Evolutionary conservation across 2,797 vertebrate species (phyloP).

Genomic region (Oophaga sylvatica): DNA sequence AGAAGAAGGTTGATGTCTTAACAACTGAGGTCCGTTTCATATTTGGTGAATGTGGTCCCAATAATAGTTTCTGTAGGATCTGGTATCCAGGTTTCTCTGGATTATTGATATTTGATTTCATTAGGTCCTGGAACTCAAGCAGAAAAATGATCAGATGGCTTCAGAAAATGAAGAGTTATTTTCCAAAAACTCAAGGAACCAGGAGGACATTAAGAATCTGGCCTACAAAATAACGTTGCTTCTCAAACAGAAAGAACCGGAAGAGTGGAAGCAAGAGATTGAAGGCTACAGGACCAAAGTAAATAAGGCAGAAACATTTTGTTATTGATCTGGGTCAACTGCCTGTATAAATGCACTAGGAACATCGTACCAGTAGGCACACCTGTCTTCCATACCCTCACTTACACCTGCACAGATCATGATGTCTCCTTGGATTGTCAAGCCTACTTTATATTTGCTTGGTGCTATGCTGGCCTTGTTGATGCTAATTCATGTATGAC

Average conservation of each 20-base stretch:
- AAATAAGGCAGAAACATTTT: not conserved
- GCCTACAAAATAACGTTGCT: slow-evolving; percentile 77
- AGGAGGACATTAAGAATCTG: slow-evolving; percentile 77
- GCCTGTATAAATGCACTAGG: too few relatives aligned
- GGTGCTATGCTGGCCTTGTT: not conserved
- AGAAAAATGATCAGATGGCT: slow-evolving; percentile 81
- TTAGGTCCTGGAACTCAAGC: slow-evolving; percentile 83
- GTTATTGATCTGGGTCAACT: not conserved
- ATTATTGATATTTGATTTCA: slow-evolving; percentile 2
- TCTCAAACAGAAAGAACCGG: slow-evolving; percentile 71
- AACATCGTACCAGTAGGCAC: too few relatives aligned
- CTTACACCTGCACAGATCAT: too few relatives aligned
- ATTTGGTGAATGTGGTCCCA: not conserved
- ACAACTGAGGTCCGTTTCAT: slow-evolving; percentile 80
- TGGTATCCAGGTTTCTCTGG: not conserved
- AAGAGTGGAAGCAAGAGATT: slow-evolving; percentile 73
- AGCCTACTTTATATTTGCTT: too few relatives aligned
- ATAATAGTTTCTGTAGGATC: not conserved
- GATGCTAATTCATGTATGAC: not conserved
- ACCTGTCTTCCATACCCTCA: not conserved
- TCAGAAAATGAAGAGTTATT: slow-evolving; percentile 80
- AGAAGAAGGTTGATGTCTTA: slow-evolving; percentile 81
- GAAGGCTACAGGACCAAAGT: slow-evolving; percentile 72
- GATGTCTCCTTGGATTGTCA: not conserved
- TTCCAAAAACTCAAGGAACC: slow-evolving; percentile 79